Evolutionary conservation across 2,113 vertebrate species (phyloP).

Genomic region (Conger conger): DNA sequence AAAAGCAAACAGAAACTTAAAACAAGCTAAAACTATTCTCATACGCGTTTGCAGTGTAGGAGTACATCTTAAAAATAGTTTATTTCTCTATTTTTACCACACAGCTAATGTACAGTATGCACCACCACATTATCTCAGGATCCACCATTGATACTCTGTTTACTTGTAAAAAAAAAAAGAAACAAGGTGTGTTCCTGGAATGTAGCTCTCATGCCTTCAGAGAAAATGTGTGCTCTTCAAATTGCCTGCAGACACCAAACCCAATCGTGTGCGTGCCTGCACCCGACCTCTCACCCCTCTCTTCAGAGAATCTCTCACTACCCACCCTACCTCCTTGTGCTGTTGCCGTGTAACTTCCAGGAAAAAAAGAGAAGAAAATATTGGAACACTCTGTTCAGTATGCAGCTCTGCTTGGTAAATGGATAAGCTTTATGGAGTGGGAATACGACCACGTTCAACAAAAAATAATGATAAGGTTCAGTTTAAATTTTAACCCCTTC

Average conservation of each 20-base stretch:
- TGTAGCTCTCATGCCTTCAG: neutral
- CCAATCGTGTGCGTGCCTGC: neutral
- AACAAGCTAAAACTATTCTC: no score
- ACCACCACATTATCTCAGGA: neutral
- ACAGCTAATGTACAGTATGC: neutral
- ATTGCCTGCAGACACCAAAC: neutral
- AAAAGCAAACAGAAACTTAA: no score
- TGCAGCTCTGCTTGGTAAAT: neutral
- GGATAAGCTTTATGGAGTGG: neutral
- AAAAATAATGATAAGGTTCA: neutral
- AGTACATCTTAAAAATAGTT: no score
- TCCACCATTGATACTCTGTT: neutral
- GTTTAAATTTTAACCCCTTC: neutral
- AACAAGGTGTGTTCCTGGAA: neutral
- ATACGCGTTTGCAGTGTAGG: no score
- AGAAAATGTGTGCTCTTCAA: neutral
- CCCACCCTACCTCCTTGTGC: neutral
- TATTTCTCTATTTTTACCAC: no score
- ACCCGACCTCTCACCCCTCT: neutral
- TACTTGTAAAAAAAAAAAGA: neutral
- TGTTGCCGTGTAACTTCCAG: neutral
- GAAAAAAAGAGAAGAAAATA: neutral
- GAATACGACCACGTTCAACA: neutral
- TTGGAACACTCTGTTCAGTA: neutral
- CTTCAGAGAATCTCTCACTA: neutral